phyloP scores from a whole-genome alignment of 1,140 invertebrate species.

The Brachionus calyciflorus region DNA sequence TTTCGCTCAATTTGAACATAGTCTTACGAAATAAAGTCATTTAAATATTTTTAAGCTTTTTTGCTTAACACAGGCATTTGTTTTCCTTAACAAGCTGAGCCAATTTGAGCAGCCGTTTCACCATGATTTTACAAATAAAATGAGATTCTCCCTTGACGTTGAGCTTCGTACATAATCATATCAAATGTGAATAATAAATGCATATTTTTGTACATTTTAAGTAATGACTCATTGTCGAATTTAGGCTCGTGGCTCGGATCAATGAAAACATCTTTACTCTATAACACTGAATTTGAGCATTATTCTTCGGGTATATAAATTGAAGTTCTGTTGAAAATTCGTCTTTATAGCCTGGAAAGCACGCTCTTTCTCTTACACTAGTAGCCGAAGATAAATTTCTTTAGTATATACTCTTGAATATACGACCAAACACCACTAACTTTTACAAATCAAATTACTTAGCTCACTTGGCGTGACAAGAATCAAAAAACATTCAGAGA shows the following conservation, averaged over 20 bases:
- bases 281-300: slow-evolving; percentile 14
- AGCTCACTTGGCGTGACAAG: no score
- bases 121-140: slow-evolving; percentile 99
- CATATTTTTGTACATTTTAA: slow-evolving; percentile 70
- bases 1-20: slow-evolving; percentile 56
- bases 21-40: slow-evolving; percentile 5
- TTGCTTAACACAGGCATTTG: slow-evolving; percentile 79
- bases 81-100: slow-evolving; percentile 84
- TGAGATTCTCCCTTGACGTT: slow-evolving; percentile 94
- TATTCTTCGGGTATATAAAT: slow-evolving; percentile 44
- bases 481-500: no score
- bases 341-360: slow-evolving; percentile 30
- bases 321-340: slow-evolving; percentile 41
- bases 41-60: slow-evolving; percentile 53
- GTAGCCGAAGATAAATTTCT: slow-evolving; percentile 16
- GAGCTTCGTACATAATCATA: slow-evolving; percentile 93
- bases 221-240: slow-evolving; percentile 61
- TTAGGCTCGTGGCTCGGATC: slow-evolving; percentile 37
- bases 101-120: slow-evolving; percentile 89
- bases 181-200: slow-evolving; percentile 85
- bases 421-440: no score
- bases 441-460: no score
- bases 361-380: slow-evolving; percentile 30
- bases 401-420: not conserved
- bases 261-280: slow-evolving; percentile 13